These are phyloP conservation scores for Chloroceryle amazona DNA, from an alignment of 2,797 vertebrate genomes.

Conservation along the genomic window DNA sequence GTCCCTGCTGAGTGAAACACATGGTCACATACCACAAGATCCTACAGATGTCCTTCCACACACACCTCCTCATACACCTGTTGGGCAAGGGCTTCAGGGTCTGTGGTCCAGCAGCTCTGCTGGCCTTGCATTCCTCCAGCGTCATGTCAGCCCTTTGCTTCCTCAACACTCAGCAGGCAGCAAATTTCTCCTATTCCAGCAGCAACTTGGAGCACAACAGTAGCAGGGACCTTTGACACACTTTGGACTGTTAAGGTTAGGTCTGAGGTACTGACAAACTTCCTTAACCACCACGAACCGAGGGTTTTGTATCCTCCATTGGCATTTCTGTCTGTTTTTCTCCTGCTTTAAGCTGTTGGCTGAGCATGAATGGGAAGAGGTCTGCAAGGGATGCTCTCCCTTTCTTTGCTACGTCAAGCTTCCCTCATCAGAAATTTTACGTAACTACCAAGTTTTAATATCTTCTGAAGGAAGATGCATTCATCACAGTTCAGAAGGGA, in stretches of 20 bases:
- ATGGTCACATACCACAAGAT: not conserved
- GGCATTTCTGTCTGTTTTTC: not conserved
- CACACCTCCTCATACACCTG: not conserved
- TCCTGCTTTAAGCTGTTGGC: not conserved
- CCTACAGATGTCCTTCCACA: not conserved
- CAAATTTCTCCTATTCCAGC: not conserved
- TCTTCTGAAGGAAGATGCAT: conserved; percentile 11
- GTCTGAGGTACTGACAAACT: not conserved
- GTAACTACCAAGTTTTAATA: not conserved
- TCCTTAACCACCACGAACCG: not conserved
- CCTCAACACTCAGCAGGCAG: not conserved
- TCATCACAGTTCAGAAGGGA: conserved; percentile 30
- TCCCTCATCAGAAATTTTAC: not conserved
- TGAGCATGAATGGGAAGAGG: not conserved
- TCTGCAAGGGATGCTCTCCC: not conserved
- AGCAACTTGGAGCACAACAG: not conserved
- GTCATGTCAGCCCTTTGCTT: not conserved
- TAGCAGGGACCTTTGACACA: not conserved
- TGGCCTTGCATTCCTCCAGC: not conserved
- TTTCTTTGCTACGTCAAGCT: not conserved
- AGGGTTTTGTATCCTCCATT: accelerated
- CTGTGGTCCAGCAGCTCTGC: not conserved
- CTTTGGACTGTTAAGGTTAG: not conserved
- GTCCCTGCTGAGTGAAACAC: not conserved
- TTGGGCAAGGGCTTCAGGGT: not conserved